Conservation (phyloP, 2,113 vertebrate species). For the Camelus bactrianus region DNA sequence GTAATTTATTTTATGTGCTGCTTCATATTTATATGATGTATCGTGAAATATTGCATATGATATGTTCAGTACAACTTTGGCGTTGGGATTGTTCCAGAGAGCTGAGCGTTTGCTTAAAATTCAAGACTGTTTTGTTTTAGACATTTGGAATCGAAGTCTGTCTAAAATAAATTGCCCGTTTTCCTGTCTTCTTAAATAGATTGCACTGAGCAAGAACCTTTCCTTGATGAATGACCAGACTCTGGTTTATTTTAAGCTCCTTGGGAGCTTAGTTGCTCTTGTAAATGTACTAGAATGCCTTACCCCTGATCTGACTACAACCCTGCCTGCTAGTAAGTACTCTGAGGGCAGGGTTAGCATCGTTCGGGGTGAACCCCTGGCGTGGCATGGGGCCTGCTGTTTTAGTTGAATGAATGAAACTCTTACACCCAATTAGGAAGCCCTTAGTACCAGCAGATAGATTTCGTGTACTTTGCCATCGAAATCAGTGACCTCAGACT, state of each 20-base stretch:
- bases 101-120: constrained; percentile 73
- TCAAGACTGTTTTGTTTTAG: constrained; percentile 72
- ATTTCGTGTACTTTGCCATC: not conserved
- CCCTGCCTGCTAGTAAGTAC: not conserved
- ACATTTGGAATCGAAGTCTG: constrained; percentile 70
- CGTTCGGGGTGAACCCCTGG: not conserved
- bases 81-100: constrained; percentile 63
- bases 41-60: constrained; percentile 73
- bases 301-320: not conserved
- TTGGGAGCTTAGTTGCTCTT: not conserved
- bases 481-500: not conserved
- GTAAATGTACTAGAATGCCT: not conserved
- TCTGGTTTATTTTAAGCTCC: constrained; percentile 2
- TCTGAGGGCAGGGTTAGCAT: not conserved
- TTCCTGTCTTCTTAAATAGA: constrained; percentile 66
- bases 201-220: constrained; percentile 33
- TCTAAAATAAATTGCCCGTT: constrained; percentile 67
- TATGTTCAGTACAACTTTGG: constrained; percentile 68
- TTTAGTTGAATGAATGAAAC: constrained; percentile 16
- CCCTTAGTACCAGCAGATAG: not conserved
- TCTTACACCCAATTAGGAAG: not conserved
- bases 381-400: not conserved
- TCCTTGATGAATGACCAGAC: constrained; percentile 51
- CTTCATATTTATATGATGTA: constrained; percentile 76
- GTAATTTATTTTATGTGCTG: constrained; percentile 75